A percentile compares a stretch with the other conserved stretches of the same genome.
Evolutionary conservation across 2,113 vertebrate species (phyloP).

Genomic region (Lamprotornis superbus): DNA sequence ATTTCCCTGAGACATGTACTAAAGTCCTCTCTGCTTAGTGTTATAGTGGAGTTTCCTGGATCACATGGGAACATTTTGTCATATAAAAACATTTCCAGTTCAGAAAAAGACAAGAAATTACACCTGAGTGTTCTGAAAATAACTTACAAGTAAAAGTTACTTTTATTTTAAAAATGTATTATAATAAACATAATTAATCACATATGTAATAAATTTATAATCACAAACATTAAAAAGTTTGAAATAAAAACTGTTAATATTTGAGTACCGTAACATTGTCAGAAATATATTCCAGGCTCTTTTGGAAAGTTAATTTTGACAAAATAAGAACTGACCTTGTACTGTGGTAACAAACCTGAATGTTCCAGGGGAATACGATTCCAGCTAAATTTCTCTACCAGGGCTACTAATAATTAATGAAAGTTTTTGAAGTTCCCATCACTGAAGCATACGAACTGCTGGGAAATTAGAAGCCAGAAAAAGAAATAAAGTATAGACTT

Average conservation of each 20-base stretch:
- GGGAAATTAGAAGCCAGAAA: constrained; percentile 49
- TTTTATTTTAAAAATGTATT: background rate
- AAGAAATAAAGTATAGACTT: constrained; percentile 28
- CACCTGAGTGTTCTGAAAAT: background rate
- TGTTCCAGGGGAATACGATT: background rate
- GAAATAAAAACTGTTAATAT: background rate
- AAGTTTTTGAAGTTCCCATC: constrained; percentile 34
- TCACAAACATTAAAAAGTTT: background rate
- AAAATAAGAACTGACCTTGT: constrained; percentile 4
- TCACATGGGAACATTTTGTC: background rate
- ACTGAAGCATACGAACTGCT: constrained; percentile 11
- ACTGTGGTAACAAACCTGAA: background rate
- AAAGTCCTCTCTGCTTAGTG: background rate
- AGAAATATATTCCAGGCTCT: background rate
- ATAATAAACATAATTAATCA: background rate
- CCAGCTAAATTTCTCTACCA: background rate
- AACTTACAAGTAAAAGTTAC: background rate
- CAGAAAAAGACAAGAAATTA: background rate
- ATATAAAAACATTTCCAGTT: background rate
- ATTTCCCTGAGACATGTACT: background rate
- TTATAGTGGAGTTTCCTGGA: background rate
- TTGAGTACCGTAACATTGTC: background rate
- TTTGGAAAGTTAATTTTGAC: background rate
- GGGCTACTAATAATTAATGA: background rate
- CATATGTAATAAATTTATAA: background rate